These are phyloP conservation scores for Acanthoscelides obtectus DNA, from an alignment of 2,888 invertebrate species.

Conservation along the genomic window DNA sequence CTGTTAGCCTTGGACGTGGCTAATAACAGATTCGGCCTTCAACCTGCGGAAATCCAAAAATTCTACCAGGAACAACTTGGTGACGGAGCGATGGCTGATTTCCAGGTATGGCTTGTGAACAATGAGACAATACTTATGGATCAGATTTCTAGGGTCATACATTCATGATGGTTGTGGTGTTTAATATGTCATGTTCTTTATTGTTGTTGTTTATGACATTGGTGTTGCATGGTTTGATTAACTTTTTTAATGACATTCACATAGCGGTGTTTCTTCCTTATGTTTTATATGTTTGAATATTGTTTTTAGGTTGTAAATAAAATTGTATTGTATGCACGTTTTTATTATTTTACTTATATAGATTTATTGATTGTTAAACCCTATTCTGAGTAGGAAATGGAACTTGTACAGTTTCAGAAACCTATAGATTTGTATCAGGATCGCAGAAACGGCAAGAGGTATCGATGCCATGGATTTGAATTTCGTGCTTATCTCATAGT, in stretches of 20 bases:
- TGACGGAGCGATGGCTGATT: constrained; percentile 35
- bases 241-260: no score
- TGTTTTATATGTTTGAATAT: background rate
- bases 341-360: background rate
- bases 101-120: constrained; percentile 32
- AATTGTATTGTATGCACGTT: no score
- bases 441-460: no score
- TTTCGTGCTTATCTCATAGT: no score
- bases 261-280: background rate
- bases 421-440: no score
- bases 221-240: no score
- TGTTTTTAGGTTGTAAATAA: background rate
- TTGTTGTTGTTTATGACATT: background rate
- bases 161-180: background rate
- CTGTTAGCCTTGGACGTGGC: constrained; percentile 45
- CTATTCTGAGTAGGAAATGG: no score
- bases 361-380: no score
- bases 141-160: background rate
- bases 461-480: no score
- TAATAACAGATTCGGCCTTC: constrained; percentile 39
- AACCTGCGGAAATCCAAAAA: constrained; percentile 40
- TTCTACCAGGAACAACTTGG: constrained; percentile 45
- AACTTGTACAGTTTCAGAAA: no score
- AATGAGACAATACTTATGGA: background rate
- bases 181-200: no score